These are phyloP conservation scores for Sitta carolinensis DNA, from an alignment of 2,797 vertebrate species.

Conservation along the genomic window DNA sequence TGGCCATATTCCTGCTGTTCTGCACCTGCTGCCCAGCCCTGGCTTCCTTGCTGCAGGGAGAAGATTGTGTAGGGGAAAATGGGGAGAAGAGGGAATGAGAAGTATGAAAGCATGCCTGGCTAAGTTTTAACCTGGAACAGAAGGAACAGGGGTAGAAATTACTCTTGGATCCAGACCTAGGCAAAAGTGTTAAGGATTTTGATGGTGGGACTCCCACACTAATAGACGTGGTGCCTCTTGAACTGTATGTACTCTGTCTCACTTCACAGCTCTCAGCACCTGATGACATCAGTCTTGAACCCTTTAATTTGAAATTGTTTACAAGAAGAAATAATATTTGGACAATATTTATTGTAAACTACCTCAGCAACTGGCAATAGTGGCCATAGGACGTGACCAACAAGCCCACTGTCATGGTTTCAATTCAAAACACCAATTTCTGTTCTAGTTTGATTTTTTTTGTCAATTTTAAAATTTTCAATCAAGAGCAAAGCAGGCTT, in stretches of 20 bases:
- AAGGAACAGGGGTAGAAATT: background rate
- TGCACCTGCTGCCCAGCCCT: fast-evolving
- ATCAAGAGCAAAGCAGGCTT: too few species aligned
- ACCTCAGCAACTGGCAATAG: background rate
- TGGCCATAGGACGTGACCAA: background rate
- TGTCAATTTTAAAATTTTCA: too few species aligned
- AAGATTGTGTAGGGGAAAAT: fast-evolving
- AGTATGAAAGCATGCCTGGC: background rate
- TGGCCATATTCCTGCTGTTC: background rate
- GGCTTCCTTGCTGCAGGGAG: fast-evolving
- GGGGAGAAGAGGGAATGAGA: background rate
- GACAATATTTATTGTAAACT: background rate
- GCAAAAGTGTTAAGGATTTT: background rate
- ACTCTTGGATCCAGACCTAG: background rate
- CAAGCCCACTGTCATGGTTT: too few species aligned
- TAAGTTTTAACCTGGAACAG: background rate
- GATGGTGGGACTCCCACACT: background rate
- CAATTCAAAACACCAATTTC: too few species aligned
- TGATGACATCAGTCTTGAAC: background rate
- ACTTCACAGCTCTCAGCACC: background rate
- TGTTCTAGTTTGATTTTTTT: too few species aligned
- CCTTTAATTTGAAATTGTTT: background rate
- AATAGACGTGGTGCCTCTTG: background rate
- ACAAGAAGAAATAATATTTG: background rate
- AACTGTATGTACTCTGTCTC: background rate